A percentile compares a stretch with the other conserved stretches of the same genome.
These are phyloP conservation scores for Mormyrops attenuatus DNA, from an alignment of 2,797 vertebrate species.

Conservation along the genomic window DNA sequence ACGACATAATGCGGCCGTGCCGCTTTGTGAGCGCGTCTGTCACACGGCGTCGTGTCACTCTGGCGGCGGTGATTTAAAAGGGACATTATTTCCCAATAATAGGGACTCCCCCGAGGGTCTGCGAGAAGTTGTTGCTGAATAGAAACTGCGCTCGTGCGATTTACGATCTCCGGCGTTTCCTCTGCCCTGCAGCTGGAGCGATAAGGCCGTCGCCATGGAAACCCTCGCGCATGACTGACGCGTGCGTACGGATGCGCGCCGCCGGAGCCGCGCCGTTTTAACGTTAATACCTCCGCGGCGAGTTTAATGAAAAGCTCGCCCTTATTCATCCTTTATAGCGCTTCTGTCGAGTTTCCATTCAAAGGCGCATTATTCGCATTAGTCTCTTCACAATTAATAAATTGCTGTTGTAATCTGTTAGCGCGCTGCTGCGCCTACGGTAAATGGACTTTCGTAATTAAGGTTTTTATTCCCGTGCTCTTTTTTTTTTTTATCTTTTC, in stretches of 20 bases:
- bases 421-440: neutral
- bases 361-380: neutral
- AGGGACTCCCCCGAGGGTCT: neutral
- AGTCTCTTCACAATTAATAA: neutral
- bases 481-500: neutral
- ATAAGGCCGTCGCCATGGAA: conserved; percentile 27
- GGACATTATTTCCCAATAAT: conserved; percentile 10
- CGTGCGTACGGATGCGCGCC: neutral
- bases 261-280: neutral
- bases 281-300: neutral
- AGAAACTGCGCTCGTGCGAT: neutral
- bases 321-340: neutral
- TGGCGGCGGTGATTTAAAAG: neutral
- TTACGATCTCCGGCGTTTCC: neutral
- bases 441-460: neutral
- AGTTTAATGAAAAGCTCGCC: neutral
- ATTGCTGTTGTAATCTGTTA: neutral
- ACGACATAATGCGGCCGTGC: neutral
- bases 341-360: neutral
- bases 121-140: neutral
- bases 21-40: neutral
- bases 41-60: neutral
- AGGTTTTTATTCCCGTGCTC: neutral
- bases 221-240: conserved; percentile 16
- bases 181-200: neutral